Conservation (phyloP, 2,113 vertebrate genomes). For the Taxidea taxus region DNA sequence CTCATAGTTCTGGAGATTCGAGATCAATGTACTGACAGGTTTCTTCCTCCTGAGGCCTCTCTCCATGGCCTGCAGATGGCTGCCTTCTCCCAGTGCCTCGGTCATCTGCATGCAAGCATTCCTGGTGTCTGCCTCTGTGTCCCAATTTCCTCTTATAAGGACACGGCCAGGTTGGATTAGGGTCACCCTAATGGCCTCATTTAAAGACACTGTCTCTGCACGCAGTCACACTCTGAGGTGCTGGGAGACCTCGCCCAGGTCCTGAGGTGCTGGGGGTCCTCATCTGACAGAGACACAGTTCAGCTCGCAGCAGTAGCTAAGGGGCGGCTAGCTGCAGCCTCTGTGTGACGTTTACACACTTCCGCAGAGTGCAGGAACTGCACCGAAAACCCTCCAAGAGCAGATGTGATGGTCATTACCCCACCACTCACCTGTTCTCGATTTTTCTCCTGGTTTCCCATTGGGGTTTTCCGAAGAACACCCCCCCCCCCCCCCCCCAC, state of each 20-base stretch:
- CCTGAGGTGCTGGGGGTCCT: neutral
- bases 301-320: neutral
- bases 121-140: neutral
- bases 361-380: fast-evolving
- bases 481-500: fast-evolving
- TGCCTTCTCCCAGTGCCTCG: fast-evolving
- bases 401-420: fast-evolving
- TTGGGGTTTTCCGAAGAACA: neutral
- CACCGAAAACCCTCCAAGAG: fast-evolving
- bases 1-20: neutral
- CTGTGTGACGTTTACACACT: fast-evolving
- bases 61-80: neutral
- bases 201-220: neutral
- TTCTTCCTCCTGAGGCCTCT: neutral
- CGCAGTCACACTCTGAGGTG: neutral
- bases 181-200: neutral
- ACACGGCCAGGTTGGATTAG: neutral
- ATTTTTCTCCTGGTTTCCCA: neutral
- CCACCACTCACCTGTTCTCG: neutral
- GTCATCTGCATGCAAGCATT: fast-evolving
- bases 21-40: fast-evolving
- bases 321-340: fast-evolving
- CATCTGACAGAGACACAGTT: fast-evolving
- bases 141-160: no score
- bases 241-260: fast-evolving